Base-by-base conservation (phyloP, 2,888 invertebrate species). In the Syrphus vitripennis region DNA sequence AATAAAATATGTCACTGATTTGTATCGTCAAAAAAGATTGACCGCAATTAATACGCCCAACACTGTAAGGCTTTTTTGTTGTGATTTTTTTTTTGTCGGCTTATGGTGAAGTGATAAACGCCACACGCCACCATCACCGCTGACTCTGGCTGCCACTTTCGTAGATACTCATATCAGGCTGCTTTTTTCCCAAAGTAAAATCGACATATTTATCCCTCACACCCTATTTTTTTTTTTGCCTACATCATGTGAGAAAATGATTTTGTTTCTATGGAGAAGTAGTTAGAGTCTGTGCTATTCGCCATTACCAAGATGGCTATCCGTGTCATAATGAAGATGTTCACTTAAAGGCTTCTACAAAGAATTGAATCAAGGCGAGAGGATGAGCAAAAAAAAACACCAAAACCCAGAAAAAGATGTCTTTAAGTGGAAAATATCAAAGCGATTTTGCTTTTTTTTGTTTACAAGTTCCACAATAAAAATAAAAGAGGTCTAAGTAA, bases 11-110 rank as follows among this genome's bases (percentile, higher is more conserved):
- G 70, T 71, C 75, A 83, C 83, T 71, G 80, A 83, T 84, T 81
- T 84, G 81, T 84, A 72, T 84, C 76, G 76, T 71, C 72, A 76
- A 71, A 70, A 70, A 70, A 81, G 81, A 84, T 81, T 84, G 84
- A 81, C 84, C 84, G 71, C 84, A 81, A 84, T 81, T 84, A 76
- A 67, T 76, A 81, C 76, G 67, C 71, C 76, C 84, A 65, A 53
- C 21, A 21, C 53, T 50, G 55, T 24, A n/a, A 45, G 53, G 50
- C 50, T 55, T 55, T 57, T 45, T 37, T 55, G 53, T 21, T 45
- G 29, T 65, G 29, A 37, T 14, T 59, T 42, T 61, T 29, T 34
- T 21, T 55, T 55, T 53, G 57, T 53, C 48, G 34, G 55, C 42
- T 74, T 55, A 40, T 75, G 57, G 79, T 65, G 48, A 70, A 70